phyloP scores from a whole-genome alignment of 2,888 invertebrate genomes.

The Platycheirus rosarum region DNA sequence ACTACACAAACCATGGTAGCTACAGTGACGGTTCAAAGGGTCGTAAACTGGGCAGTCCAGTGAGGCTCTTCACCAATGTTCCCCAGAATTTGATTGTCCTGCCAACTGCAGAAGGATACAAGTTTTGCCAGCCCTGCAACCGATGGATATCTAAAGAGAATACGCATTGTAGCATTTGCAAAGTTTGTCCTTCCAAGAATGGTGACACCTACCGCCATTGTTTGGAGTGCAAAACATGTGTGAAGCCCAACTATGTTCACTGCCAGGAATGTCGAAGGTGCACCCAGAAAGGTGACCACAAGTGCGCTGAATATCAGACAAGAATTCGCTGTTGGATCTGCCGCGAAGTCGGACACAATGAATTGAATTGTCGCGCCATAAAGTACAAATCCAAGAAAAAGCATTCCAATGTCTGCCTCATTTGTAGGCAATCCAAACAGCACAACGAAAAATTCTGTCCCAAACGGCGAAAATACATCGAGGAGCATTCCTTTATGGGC shows the following conservation, averaged over 20 bases:
- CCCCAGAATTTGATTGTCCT: conserved; percentile 81
- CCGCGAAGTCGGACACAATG: conserved; percentile 79
- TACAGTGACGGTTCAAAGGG: conserved; percentile 84
- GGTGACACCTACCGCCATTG: conserved; percentile 89
- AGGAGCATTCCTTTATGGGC: conserved; percentile 38
- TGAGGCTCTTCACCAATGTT: conserved; percentile 94
- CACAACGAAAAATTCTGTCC: conserved; percentile 59
- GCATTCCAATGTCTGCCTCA: conserved; percentile 8
- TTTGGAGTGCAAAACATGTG: conserved; percentile 87
- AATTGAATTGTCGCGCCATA: conserved; percentile 77
- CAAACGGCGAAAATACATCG: conserved; percentile 15
- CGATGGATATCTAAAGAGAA: conserved; percentile 88
- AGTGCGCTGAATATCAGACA: conserved; percentile 83
- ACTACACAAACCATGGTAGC: conserved; percentile 83
- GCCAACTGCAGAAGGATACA: conserved; percentile 86
- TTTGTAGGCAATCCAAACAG: conserved; percentile 9
- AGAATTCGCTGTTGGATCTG: conserved; percentile 81
- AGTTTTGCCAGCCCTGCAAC: conserved; percentile 88
- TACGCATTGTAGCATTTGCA: conserved; percentile 90
- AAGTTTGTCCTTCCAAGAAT: conserved; percentile 88
- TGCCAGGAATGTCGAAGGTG: conserved; percentile 89
- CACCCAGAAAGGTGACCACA: conserved; percentile 83
- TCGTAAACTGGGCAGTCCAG: conserved; percentile 90
- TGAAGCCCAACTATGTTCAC: conserved; percentile 93
- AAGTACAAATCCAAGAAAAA: conserved; percentile 19